Evolutionary conservation across 2,888 invertebrate species (phyloP), one percentile per base, ranked within the genome.

Genomic region (Pollenia griseotomentosa): DNA sequence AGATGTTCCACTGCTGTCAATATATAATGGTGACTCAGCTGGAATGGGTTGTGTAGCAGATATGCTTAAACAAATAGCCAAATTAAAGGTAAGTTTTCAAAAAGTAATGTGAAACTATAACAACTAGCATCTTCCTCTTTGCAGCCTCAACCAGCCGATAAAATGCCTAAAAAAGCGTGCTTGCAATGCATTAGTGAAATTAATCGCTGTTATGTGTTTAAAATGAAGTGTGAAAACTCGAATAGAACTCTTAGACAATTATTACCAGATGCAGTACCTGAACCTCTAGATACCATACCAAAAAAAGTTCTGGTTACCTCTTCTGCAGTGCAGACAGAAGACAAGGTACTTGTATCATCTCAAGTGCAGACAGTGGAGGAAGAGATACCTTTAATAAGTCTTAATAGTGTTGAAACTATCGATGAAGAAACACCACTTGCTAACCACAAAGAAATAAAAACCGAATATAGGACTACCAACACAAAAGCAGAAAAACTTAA

Each of bases 221-320:
- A 93, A 88, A 90, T 92, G 12, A 93, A 93, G 84, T 94, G 93
- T 68, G 93, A 93, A 74, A 93, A 91, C 51, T 92, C 93, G 0
- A 92, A 92, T 51, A 90, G 91, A 44, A 93, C 93, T 0, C 88
- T 94, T 16, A 90, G 92, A 14, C 92, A 93, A 66, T 88, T 93
- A 71, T 68, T 93, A 14, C 90, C 90, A 3, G 89, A 91, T 81
- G 90, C 91, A 0, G 59, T 90, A 12, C 90, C 90, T 19, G 90
- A 90, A n/a, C 23, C 66, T 57, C 12, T 77, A 33, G 81, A 86
- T 46, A 7, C 16, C n/a, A 48, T n/a, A 11, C 46, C 42, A n/a
- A 59, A 46, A 63, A 61, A 51, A 19, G 10, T 89, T 3, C 19
- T 23, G 11, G 46, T 73, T 12, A n/a, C 86, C 9, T 77, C 73